These are phyloP conservation scores for Phoxinus dragarum DNA, from an alignment of 2,797 vertebrate genomes.

Conservation along the genomic window DNA sequence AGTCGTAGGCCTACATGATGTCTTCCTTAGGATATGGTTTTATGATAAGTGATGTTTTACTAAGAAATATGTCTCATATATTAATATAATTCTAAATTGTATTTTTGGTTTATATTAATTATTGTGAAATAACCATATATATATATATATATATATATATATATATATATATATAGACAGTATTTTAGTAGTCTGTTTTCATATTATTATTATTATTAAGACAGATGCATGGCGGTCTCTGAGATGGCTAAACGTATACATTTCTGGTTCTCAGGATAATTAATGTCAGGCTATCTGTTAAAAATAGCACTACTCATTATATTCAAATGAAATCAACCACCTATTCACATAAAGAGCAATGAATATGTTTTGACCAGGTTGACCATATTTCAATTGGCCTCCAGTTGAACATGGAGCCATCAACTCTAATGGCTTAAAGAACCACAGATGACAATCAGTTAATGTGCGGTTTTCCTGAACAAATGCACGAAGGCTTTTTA, in stretches of 20 bases:
- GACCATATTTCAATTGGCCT: neutral
- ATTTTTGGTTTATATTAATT: neutral
- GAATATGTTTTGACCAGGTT: neutral
- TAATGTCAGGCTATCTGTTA: neutral
- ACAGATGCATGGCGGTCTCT: neutral
- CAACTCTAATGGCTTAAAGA: neutral
- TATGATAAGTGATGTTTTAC: neutral
- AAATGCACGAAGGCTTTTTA: neutral
- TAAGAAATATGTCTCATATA: neutral
- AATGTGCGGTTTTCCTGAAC: neutral
- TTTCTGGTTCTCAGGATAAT: neutral
- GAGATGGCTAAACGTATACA: neutral
- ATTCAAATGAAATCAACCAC: slow-evolving; percentile 13
- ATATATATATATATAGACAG: no score
- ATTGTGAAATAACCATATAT: neutral
- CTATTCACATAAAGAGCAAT: neutral
- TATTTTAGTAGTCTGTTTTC: neutral
- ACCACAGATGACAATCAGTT: neutral
- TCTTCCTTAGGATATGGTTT: neutral
- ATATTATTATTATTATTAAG: neutral
- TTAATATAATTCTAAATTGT: neutral
- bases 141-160: no score
- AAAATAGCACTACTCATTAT: neutral
- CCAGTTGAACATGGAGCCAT: neutral
- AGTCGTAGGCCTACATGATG: neutral